Percentiles rank a stretch among this genome's conserved stretches.
phyloP scores from a whole-genome alignment of 2,797 vertebrate genomes.

The Melanogrammus aeglefinus region DNA sequence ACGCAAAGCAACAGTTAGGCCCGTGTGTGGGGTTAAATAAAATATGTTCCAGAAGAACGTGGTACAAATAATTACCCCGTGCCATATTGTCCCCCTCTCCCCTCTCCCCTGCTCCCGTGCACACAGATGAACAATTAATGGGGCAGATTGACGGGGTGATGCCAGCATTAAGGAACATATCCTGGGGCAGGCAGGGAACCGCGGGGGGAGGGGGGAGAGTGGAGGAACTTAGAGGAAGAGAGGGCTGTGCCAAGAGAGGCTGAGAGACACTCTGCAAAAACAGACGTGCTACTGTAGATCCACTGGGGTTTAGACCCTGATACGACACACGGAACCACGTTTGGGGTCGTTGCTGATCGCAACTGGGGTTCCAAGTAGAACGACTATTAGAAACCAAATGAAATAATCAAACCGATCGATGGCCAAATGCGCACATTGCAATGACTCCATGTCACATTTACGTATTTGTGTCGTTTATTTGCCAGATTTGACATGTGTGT shows the following conservation, averaged over 20 bases:
- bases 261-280: too few relatives aligned
- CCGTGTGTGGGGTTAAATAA: conserved; percentile 28
- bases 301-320: too few relatives aligned
- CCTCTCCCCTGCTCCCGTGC: conserved; percentile 56
- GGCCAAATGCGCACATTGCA: too few relatives aligned
- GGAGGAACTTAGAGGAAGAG: conserved; percentile 47
- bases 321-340: too few relatives aligned
- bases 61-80: conserved; percentile 71
- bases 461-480: too few relatives aligned
- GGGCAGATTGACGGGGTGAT: conserved; percentile 70
- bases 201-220: conserved; percentile 21
- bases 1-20: conserved; percentile 62
- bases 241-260: neutral
- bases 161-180: conserved; percentile 66
- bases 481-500: too few relatives aligned
- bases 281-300: too few relatives aligned
- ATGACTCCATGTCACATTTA: too few relatives aligned
- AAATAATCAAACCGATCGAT: too few relatives aligned
- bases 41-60: conserved; percentile 41
- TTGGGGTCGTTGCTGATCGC: too few relatives aligned
- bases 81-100: conserved; percentile 64
- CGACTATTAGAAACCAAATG: too few relatives aligned
- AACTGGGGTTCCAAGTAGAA: too few relatives aligned
- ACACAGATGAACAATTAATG: conserved; percentile 74
- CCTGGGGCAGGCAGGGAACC: conserved; percentile 55